Percentiles rank a stretch among this genome's conserved stretches.
Evolutionary conservation across 2,113 vertebrate species (phyloP).

Genomic region (Deroptyus accipitrinus): DNA sequence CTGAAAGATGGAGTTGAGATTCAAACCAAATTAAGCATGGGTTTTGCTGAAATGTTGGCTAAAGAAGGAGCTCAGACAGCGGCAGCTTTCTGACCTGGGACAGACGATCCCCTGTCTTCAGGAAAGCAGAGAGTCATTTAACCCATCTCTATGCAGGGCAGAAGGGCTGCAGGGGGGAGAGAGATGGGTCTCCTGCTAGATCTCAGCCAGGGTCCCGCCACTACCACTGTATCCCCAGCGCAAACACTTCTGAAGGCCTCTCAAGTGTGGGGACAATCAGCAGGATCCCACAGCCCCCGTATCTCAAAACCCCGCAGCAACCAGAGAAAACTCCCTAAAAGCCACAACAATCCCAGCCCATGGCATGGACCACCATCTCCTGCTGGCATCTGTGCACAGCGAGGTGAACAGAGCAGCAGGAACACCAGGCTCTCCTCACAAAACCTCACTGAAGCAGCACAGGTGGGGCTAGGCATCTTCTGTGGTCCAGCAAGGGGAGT

Average conservation of each 20-base stretch:
- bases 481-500: fast-evolving
- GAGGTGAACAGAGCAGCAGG: not conserved
- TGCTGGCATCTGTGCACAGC: not conserved
- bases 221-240: fast-evolving
- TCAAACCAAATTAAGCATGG: not conserved
- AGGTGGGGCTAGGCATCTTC: not conserved
- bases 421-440: fast-evolving
- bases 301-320: not conserved
- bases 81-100: not conserved
- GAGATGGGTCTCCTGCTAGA: not conserved
- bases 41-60: not conserved
- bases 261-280: fast-evolving
- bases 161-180: not conserved
- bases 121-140: not conserved
- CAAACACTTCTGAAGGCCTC: not conserved
- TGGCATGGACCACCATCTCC: fast-evolving
- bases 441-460: not conserved
- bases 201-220: not conserved
- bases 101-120: fast-evolving
- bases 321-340: not conserved
- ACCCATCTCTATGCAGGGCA: fast-evolving
- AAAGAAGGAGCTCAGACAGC: not conserved
- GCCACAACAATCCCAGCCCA: not conserved
- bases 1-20: not conserved
- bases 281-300: not conserved